Base-by-base conservation (phyloP, 1,140 invertebrate species). In the Achatina immaculata region DNA sequence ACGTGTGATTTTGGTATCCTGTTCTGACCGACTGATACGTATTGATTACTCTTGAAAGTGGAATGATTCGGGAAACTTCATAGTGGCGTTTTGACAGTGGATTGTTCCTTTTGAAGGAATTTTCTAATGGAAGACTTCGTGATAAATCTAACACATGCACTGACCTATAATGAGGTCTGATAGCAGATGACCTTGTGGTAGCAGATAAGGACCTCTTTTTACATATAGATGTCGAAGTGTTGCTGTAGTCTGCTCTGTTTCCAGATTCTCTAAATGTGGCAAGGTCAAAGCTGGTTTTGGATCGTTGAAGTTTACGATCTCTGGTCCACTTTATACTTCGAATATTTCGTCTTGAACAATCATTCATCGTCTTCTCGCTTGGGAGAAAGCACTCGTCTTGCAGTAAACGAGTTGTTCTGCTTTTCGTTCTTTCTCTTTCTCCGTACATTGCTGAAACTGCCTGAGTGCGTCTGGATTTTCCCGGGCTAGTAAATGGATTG, bases 11-110 rank as follows among this genome's bases (percentile, higher is more conserved):
- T 48, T 65, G 31, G 55, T 55, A 55, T 21, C 55, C 45, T 31
- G 7, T 7, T 58, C 38, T 36, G n/a, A 6, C n/a, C 1, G 31
- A 2, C 55, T 77, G 75, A 48, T 65, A 65, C 31, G 34, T 55
- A 28, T 55, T 77, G 31, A 77, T 3, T 21, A 77, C 43, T 42
- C 75, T 42, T 36, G 75, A 28, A 11, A 77, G 24, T 1, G 75
- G 75, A 24, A 77, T 36, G 51, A 77, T 74, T 14, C 38, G 48
- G 31, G 38, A 43, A 34, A 36, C 21, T 43, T 6, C 45, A 21
- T 40, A 48, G 28, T 74, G 45, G 3, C 11, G n/a, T 34, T 55
- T 48, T 24, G 42, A 9, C 4, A 51, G 43, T 19, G 72, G n/a
- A 28, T n/a, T 34, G 1, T 48, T 74, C 14, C 40, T 71, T 9